Percentiles rank a stretch among this genome's conserved stretches.
These are phyloP conservation scores for Chrysomallon squamiferum DNA, from an alignment of 1,140 invertebrate species.

Conservation along the genomic window DNA sequence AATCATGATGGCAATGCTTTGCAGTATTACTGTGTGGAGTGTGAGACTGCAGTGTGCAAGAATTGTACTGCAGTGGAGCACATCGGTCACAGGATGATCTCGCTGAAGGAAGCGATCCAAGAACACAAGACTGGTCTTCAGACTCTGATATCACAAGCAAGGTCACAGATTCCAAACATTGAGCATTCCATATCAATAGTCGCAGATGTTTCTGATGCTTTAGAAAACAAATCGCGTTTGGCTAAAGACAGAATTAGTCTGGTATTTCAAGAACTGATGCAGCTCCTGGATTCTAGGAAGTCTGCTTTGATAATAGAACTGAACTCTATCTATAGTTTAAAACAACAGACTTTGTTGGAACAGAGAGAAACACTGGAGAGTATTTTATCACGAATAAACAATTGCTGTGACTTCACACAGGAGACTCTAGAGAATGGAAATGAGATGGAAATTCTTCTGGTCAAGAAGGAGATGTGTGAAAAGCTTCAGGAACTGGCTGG, in stretches of 20 bases:
- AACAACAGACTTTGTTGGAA: slow-evolving; percentile 62
- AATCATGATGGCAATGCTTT: slow-evolving; percentile 63
- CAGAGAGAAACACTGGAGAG: slow-evolving; percentile 63
- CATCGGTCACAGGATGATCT: slow-evolving; percentile 63
- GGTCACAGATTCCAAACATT: slow-evolving; percentile 62
- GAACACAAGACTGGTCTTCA: slow-evolving; percentile 64
- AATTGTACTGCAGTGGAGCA: slow-evolving; percentile 68
- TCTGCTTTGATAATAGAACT: slow-evolving; percentile 63
- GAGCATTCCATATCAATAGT: slow-evolving; percentile 63
- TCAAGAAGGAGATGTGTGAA: slow-evolving; percentile 68
- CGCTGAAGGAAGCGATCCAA: slow-evolving; percentile 65
- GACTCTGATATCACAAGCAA: slow-evolving; percentile 60
- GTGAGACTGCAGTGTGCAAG: slow-evolving; percentile 68
- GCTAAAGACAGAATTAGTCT: slow-evolving; percentile 59
- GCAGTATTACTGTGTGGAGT: slow-evolving; percentile 67
- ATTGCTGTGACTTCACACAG: slow-evolving; percentile 65
- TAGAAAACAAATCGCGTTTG: slow-evolving; percentile 53
- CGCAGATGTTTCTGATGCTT: slow-evolving; percentile 51
- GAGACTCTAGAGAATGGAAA: slow-evolving; percentile 65
- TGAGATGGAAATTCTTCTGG: slow-evolving; percentile 67
- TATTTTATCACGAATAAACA: slow-evolving; percentile 63
- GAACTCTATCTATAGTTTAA: slow-evolving; percentile 58
- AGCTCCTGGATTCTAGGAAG: slow-evolving; percentile 61
- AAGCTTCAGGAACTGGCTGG: slow-evolving; percentile 64
- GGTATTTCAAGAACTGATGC: slow-evolving; percentile 60